Percentiles rank a stretch among this genome's conserved stretches.
Evolutionary conservation across 2,113 vertebrate species (phyloP).

Genomic region (Xiphias gladius): DNA sequence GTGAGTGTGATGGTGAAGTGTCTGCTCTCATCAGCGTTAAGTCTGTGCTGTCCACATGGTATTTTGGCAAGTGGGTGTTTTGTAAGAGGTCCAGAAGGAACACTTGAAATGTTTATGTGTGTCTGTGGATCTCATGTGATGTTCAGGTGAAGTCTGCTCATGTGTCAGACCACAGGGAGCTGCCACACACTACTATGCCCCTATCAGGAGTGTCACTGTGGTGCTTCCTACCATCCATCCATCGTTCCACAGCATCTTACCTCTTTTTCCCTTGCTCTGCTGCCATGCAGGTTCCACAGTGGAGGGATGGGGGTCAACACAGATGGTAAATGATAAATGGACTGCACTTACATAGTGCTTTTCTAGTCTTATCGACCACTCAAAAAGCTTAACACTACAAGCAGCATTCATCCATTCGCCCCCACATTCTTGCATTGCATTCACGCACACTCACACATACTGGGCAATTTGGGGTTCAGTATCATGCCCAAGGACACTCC

Average conservation of each 20-base stretch:
- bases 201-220: constrained; percentile 62
- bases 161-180: constrained; percentile 35
- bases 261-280: constrained; percentile 30
- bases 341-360: too few species aligned
- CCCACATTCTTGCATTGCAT: too few species aligned
- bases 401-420: too few species aligned
- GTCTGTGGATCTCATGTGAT: constrained; percentile 6
- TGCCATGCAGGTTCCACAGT: constrained; percentile 46
- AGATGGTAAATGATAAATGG: too few species aligned
- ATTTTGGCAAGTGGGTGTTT: constrained; percentile 42
- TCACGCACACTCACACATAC: too few species aligned
- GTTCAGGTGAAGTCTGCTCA: constrained; percentile 47
- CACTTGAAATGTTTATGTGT: constrained; percentile 20
- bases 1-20: constrained; percentile 30
- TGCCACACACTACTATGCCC: constrained; percentile 45
- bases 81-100: constrained; percentile 32
- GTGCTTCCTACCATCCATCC: constrained; percentile 35
- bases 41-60: constrained; percentile 62
- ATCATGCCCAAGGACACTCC: too few species aligned
- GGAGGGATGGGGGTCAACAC: constrained; percentile 10
- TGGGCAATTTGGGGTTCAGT: too few species aligned
- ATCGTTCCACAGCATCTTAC: constrained; percentile 27
- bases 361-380: too few species aligned
- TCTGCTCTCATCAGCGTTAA: constrained; percentile 31
- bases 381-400: too few species aligned